A percentile compares a stretch with the other conserved stretches of the same genome.
These are phyloP conservation scores for Dermatemys mawii DNA, from an alignment of 2,113 vertebrate genomes.

Conservation along the genomic window DNA sequence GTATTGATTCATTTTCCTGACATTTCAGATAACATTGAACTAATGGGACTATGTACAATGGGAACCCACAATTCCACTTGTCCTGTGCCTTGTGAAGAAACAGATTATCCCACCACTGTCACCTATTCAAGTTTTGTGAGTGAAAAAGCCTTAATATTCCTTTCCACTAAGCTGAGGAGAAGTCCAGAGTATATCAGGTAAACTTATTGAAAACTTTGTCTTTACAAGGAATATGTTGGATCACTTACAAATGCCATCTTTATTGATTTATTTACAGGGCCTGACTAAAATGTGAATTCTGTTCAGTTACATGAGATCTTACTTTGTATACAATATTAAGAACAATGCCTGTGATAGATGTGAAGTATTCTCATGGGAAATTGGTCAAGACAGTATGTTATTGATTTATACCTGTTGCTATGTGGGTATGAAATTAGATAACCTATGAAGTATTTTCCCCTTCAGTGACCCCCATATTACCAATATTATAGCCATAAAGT, in stretches of 20 bases:
- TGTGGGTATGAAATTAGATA: neutral
- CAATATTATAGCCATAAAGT: neutral
- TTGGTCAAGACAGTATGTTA: neutral
- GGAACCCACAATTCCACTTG: slow-evolving; percentile 82
- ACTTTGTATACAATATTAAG: neutral
- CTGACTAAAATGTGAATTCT: neutral
- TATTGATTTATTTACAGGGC: neutral
- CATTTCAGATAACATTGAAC: slow-evolving; percentile 76
- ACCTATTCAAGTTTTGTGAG: slow-evolving; percentile 80
- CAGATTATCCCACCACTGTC: slow-evolving; percentile 72
- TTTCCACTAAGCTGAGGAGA: slow-evolving; percentile 76
- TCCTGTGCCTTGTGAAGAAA: slow-evolving; percentile 80
- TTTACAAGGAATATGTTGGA: neutral
- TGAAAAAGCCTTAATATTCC: slow-evolving; percentile 60
- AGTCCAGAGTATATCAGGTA: slow-evolving; percentile 76
- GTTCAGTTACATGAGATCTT: neutral
- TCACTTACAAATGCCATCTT: neutral
- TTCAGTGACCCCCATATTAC: neutral
- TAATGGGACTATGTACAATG: slow-evolving; percentile 72
- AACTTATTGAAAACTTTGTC: neutral
- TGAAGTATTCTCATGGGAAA: neutral
- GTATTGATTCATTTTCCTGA: neutral
- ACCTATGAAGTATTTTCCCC: neutral
- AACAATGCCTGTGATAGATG: neutral
- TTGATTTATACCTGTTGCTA: neutral